phyloP scores from a whole-genome alignment of 2,888 invertebrate genomes.

The Slavum lentiscoides region DNA sequence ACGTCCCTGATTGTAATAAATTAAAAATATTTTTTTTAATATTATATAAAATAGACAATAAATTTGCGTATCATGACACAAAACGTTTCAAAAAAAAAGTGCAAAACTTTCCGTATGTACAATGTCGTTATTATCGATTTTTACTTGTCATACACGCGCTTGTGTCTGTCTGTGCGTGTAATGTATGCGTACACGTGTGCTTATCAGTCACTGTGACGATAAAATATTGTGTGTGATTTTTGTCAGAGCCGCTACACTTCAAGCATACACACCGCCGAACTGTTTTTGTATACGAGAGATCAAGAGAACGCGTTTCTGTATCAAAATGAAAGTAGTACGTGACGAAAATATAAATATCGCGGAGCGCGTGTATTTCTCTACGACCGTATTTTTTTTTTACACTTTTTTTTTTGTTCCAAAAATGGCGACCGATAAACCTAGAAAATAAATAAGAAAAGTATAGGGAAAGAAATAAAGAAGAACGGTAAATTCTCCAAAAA shows the following conservation, averaged over 20 bases:
- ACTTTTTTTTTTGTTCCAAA: constrained; percentile 3
- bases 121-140: not conserved
- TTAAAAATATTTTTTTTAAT: too few relatives aligned
- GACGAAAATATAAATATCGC: constrained; percentile 16
- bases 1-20: too few relatives aligned
- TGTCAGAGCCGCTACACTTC: not conserved
- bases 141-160: not conserved
- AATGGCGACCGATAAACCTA: constrained; percentile 2
- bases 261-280: not conserved
- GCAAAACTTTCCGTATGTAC: not conserved
- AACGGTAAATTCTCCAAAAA: not conserved
- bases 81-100: too few relatives aligned
- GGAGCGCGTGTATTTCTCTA: too few relatives aligned
- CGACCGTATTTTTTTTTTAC: not conserved
- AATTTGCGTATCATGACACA: too few relatives aligned
- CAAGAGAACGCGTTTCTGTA: constrained; percentile 28
- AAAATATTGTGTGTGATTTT: constrained; percentile 17
- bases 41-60: too few relatives aligned
- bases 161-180: not conserved
- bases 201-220: not conserved
- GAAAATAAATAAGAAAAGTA: too few relatives aligned
- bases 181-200: not conserved
- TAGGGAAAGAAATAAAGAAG: too few relatives aligned
- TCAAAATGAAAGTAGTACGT: constrained; percentile 35
- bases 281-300: constrained; percentile 22